Conservation (phyloP, 2,797 vertebrate genomes). For the Etheostoma nigrum region DNA sequence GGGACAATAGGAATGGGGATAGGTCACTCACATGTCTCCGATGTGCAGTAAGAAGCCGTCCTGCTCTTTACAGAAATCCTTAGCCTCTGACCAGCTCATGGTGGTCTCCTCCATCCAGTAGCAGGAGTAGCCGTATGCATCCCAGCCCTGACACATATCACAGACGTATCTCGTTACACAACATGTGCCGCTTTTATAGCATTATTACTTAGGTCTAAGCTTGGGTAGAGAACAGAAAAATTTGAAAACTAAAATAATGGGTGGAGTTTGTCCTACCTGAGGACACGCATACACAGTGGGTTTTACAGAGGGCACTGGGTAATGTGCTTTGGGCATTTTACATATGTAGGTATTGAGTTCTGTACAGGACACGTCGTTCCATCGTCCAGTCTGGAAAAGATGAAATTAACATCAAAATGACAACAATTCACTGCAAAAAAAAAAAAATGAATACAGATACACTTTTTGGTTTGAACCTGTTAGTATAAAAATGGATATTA, state of each 20-base stretch:
- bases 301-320: constrained; percentile 79
- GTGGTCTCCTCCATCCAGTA: constrained; percentile 84
- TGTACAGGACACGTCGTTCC: constrained; percentile 84
- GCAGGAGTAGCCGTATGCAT: constrained; percentile 83
- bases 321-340: constrained; percentile 84
- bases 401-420: not conserved
- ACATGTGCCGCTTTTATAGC: too few species aligned
- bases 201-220: not conserved
- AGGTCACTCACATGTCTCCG: constrained; percentile 81
- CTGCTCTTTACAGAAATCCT: constrained; percentile 76
- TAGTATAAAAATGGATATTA: not conserved
- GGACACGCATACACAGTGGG: constrained; percentile 84
- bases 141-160: constrained; percentile 79
- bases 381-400: constrained; percentile 80
- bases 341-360: constrained; percentile 85
- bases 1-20: not conserved
- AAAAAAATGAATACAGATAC: not conserved
- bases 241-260: not conserved
- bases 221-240: constrained; percentile 1
- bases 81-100: constrained; percentile 80
- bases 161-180: constrained; percentile 1
- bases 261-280: constrained; percentile 65
- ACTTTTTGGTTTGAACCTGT: not conserved
- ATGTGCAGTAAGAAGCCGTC: constrained; percentile 81
- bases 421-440: not conserved